phyloP scores from a whole-genome alignment of 2,113 vertebrate species.

The Gymnobelideus leadbeateri region DNA sequence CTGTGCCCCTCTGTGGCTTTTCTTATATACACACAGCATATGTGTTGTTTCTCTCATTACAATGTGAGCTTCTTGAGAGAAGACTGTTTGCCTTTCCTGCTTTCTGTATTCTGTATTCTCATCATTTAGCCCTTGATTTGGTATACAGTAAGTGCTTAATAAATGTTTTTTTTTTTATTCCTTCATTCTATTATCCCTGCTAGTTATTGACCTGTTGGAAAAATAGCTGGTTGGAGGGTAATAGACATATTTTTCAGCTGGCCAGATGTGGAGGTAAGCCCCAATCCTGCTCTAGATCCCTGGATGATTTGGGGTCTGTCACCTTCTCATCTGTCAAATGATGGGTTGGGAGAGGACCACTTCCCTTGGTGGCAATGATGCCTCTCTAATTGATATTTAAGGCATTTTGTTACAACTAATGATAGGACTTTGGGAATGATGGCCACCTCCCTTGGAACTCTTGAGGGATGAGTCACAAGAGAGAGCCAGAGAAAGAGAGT shows the following conservation, averaged over 20 bases:
- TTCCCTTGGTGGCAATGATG: neutral
- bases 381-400: neutral
- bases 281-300: neutral
- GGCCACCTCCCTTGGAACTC: neutral
- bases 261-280: neutral
- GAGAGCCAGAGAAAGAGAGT: neutral
- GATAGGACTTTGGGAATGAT: neutral
- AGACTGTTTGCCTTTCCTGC: no score
- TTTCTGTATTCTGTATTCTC: neutral
- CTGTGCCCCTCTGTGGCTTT: no score
- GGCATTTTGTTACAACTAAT: neutral
- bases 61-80: neutral
- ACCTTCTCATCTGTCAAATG: neutral
- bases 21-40: no score
- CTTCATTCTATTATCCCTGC: neutral
- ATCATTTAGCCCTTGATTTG: neutral
- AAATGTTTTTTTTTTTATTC: neutral
- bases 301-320: neutral
- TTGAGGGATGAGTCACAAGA: neutral
- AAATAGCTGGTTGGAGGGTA: neutral
- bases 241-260: neutral
- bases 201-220: neutral
- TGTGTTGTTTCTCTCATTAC: neutral
- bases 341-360: neutral
- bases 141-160: neutral